Evolutionary conservation across 2,888 invertebrate genomes (phyloP), one percentile per base, ranked within the genome.

Genomic region (Brachypalpus laphriformis): DNA sequence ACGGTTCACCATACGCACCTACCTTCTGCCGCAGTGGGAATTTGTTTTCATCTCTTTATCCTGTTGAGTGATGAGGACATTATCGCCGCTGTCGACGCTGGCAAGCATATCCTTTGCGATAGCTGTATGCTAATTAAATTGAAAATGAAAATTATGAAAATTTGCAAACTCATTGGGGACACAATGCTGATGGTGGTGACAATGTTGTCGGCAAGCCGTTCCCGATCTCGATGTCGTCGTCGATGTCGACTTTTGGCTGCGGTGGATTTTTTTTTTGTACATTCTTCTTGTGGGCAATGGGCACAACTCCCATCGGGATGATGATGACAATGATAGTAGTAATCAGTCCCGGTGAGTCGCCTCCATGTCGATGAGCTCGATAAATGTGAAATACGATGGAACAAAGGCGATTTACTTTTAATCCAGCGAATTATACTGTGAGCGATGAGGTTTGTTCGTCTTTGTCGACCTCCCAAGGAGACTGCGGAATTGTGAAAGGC

Each of bases 401-500:
- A 90, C 91, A 91, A 90, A 89, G 89, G 90, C 90, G 90, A 91
- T 90, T 91, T 91, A 90, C 89, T 91, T 91, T 90, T 91, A 90
- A 91, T 91, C 90, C 91, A 89, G 87, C 90, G 91, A 90, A 91
- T 91, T 90, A 91, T 89, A 89, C 89, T 88, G 88, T 89, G 65
- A 71, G 34, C 90, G 88, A 91, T 89, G 89, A 89, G 90, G 89
- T 90, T 91, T 90, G 89, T 87, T 87, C 89, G 89, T 86, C 34
- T 20, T 22, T 16, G 37, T 37, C 37, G 20, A 8, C 37, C 25
- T 54, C 89, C 89, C 89, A 90, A 88, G 88, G 91, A 89, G 88
- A 90, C 90, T 86, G 91, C 91, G 34, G 90, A 89, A 89, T 92
- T 92, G 89, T 92, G 92, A 89, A 91, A 92, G 88, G 92, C 92